phyloP scores from a whole-genome alignment of 2,888 invertebrate genomes.

The Plutella xylostella region DNA sequence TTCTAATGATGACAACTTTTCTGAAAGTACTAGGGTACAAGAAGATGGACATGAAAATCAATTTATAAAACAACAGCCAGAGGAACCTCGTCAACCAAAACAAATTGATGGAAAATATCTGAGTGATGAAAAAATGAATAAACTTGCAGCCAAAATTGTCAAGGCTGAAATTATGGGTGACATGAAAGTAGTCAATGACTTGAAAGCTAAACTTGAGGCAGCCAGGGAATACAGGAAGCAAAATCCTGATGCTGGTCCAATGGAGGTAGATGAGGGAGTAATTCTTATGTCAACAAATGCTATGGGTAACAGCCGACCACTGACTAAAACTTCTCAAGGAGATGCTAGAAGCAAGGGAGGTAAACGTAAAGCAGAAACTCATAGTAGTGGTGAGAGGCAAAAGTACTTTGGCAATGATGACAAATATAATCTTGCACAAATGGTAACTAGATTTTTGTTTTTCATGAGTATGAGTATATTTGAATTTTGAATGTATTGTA shows the following conservation, averaged over 20 bases:
- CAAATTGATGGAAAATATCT: conserved; percentile 44
- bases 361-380: conserved; percentile 76
- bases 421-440: conserved; percentile 84
- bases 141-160: conserved; percentile 88
- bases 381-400: conserved; percentile 77
- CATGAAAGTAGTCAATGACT: conserved; percentile 72
- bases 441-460: conserved; percentile 67
- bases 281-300: conserved; percentile 77
- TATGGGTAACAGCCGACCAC: conserved; percentile 77
- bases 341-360: conserved; percentile 52
- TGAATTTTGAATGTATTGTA: background rate
- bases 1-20: background rate
- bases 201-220: conserved; percentile 80
- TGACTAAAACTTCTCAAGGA: conserved; percentile 50
- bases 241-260: conserved; percentile 37
- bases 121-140: conserved; percentile 89
- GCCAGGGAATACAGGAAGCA: conserved; percentile 71
- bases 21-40: conserved; percentile 5
- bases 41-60: too few species aligned
- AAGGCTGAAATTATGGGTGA: conserved; percentile 96
- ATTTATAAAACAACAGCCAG: conserved; percentile 16
- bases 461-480: background rate
- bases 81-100: conserved; percentile 11
- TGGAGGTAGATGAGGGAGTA: conserved; percentile 62
- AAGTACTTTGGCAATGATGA: conserved; percentile 93